A percentile compares a stretch with the other conserved stretches of the same genome.
These are phyloP conservation scores for Enhydra lutris DNA, from an alignment of 2,113 vertebrate species.

Conservation along the genomic window DNA sequence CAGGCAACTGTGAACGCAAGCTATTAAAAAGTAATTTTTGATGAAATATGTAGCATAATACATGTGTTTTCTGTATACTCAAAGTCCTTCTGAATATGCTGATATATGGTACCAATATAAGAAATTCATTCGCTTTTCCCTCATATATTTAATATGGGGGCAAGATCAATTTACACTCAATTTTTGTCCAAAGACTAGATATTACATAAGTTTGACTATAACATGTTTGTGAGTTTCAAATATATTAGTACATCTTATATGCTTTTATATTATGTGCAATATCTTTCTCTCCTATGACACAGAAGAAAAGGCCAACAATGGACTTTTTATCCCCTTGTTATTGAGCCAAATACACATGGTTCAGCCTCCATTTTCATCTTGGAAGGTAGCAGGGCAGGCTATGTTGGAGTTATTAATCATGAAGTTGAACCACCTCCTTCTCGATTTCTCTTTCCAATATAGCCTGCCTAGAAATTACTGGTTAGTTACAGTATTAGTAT, in stretches of 20 bases:
- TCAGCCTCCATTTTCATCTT: not conserved
- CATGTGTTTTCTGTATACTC: constrained; percentile 68
- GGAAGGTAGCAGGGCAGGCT: not conserved
- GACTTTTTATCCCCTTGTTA: not conserved
- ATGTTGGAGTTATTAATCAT: not conserved
- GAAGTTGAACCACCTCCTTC: not conserved
- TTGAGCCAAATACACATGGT: not conserved
- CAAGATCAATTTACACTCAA: not conserved
- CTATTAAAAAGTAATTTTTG: constrained; percentile 51
- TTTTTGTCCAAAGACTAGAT: not conserved
- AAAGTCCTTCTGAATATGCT: constrained; percentile 87
- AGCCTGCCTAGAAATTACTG: not conserved
- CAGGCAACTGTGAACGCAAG: constrained; percentile 32
- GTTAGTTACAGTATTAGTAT: not conserved
- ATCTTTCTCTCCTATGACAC: not conserved
- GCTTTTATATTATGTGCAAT: not conserved
- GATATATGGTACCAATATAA: constrained; percentile 73
- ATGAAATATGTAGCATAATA: constrained; percentile 70
- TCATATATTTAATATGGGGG: not conserved
- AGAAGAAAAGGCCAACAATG: not conserved
- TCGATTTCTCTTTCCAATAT: not conserved
- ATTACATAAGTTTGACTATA: not conserved
- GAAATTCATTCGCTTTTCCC: not conserved
- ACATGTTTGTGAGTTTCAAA: not conserved
- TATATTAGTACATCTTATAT: not conserved